Evolutionary conservation across 2,888 invertebrate species (phyloP), one percentile per base, ranked within the genome.

Genomic region (Dolichomitus sp.): DNA sequence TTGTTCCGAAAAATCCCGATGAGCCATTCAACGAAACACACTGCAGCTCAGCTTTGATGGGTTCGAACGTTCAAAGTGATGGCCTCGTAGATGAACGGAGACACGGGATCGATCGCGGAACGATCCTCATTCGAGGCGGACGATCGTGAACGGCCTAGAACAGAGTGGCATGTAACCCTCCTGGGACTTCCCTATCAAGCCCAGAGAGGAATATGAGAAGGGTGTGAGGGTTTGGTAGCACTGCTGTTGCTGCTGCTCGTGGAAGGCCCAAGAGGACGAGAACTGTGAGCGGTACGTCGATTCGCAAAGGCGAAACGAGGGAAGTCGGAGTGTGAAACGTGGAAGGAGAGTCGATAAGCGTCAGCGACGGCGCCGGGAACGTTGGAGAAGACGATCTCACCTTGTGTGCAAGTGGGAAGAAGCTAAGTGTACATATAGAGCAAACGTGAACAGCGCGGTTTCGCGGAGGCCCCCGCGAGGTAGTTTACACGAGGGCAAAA

Each of bases 401-500:
- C 23, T 27, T 4, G 72, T 1, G 45, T 17, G 59, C 30, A 45
- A 72, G 45, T 7, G 45, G 19, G 42, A 72, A 17, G 30, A 27
- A 42, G 59, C 72, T 12, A 59, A 37, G 48, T 50, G n/a, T 61
- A 61, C 19, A 52, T 61, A n/a, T 50, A 72, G 30, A n/a, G 45
- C 19, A 52, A 70, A 70, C 42, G 59, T 54, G 70, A 75, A 82
- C 61, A 30, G 82, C 65, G 50, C 40, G 75, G 82, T 82, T 82
- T 72, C 59, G 70, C 59, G 66, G 52, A 63, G 66, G 65, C 14
- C 7, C 45, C 79, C 82, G 81, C 81, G 76, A 81, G 85, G 86
- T 88, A 88, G 88, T 89, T 89, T 87, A 87, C 88, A 84, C 80
- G 86, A 74, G 84, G 81, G 83, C 80, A 85, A 88, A 90, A 85